Evolutionary conservation across 1,140 invertebrate genomes (phyloP), one percentile per base, ranked within the genome.

Genomic region (Anoplolepis gracilipes): DNA sequence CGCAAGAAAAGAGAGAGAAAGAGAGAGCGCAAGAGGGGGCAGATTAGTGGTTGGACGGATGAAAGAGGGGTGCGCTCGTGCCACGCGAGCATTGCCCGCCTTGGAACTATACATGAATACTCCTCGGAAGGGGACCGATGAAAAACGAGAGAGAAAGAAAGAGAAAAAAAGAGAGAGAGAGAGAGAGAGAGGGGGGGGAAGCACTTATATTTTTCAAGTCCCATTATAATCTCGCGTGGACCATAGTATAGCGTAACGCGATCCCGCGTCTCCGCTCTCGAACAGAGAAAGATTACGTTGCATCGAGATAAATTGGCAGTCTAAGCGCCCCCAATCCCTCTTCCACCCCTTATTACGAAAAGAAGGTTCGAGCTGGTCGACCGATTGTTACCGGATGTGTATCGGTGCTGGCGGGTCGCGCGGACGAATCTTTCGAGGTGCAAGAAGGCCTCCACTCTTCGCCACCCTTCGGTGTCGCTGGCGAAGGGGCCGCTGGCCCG

Each of bases 401-500:
- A 64, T 30, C 62, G 72, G 39, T 49, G 53, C 67, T 39, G 42
- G 62, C 16, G 13, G 81, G 67, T 75, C 30, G 67, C 72, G 67
- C 59, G 62, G 36, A 22, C 84, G 89, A 82, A 88, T 87, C 77
- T 86, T 85, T 84, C 85, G 70, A 90, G 88, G 89, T 91, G 91
- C 78, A 73, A 82, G 92, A 92, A 92, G 91, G 90, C 93, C 91
- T 22, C 90, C 91, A 92, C 90, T 91, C 92, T 92, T 92, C 88
- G 88, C 19, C 30, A n/a, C 42, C 19, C 79, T 64, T 61, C 77
- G 82, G 33, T 86, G 86, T 61, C 69, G 87, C 53, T 59, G 59
- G 76, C 64, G 70, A 90, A 94, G 91, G 94, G 94, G 94, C 94
- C 94, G 94, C 94, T 94, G 94, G 92, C 93, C 93, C 93, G 93